phyloP scores from a whole-genome alignment of 2,797 vertebrate genomes.

The Crocodylus rhombifer region DNA sequence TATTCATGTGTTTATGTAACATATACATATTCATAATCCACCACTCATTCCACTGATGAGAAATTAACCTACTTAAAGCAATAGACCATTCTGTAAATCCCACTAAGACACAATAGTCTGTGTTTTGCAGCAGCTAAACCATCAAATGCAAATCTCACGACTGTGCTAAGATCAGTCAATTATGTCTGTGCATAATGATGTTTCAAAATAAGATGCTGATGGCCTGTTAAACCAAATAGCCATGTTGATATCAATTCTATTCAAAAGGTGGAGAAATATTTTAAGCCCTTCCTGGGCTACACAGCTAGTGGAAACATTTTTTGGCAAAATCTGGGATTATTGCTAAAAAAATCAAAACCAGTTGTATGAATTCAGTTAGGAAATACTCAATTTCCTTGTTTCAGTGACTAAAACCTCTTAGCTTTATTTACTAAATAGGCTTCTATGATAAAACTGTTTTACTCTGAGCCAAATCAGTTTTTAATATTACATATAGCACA shows the following conservation, averaged over 20 bases:
- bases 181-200: background rate
- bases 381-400: slow-evolving; percentile 2
- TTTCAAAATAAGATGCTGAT: slow-evolving; percentile 24
- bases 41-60: background rate
- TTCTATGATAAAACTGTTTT: background rate
- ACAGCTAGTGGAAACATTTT: background rate
- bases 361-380: background rate
- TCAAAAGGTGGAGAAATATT: background rate
- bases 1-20: background rate
- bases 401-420: background rate
- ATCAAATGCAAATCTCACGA: slow-evolving; percentile 11
- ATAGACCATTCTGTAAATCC: background rate
- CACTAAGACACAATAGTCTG: background rate
- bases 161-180: background rate
- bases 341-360: background rate
- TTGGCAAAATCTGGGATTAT: background rate
- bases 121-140: background rate
- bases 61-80: slow-evolving; percentile 26
- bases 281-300: background rate
- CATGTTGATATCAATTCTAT: background rate
- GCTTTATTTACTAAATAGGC: background rate
- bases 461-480: background rate
- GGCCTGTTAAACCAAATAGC: background rate
- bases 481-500: background rate
- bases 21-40: background rate